These are phyloP conservation scores for Stramonita haemastoma DNA, from an alignment of 2,888 invertebrate genomes.

Conservation along the genomic window DNA sequence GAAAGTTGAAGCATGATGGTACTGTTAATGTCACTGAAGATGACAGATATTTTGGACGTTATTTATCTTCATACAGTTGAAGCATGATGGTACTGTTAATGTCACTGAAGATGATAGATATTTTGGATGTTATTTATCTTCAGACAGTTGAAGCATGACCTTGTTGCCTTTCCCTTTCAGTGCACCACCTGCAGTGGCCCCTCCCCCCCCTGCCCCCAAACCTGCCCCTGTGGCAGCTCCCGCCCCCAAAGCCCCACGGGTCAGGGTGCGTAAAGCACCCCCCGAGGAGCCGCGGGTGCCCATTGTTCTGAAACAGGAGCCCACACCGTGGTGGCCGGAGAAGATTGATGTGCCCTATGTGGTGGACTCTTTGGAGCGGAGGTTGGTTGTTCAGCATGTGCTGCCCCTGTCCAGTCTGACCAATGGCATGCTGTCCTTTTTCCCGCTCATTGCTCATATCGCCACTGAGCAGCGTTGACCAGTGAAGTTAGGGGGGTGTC, in stretches of 20 bases:
- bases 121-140: no score
- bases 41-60: no score
- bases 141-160: not conserved
- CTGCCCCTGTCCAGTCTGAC: not conserved
- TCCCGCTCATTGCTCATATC: not conserved
- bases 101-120: not conserved
- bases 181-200: slow-evolving; percentile 31
- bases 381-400: slow-evolving; percentile 43
- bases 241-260: slow-evolving; percentile 48
- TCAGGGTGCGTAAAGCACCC: slow-evolving; percentile 53
- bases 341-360: slow-evolving; percentile 47
- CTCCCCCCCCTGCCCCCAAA: slow-evolving; percentile 22
- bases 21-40: no score
- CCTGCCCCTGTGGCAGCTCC: slow-evolving; percentile 30
- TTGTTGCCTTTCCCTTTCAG: slow-evolving; percentile 28
- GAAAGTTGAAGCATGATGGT: no score
- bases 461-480: not conserved
- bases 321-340: slow-evolving; percentile 48
- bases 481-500: not conserved
- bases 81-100: not conserved
- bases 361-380: slow-evolving; percentile 44
- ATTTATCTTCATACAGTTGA: not conserved
- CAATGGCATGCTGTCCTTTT: not conserved
- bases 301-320: slow-evolving; percentile 48
- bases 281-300: slow-evolving; percentile 46